phyloP scores from a whole-genome alignment of 2,797 vertebrate species.

The Discoglossus pictus region DNA sequence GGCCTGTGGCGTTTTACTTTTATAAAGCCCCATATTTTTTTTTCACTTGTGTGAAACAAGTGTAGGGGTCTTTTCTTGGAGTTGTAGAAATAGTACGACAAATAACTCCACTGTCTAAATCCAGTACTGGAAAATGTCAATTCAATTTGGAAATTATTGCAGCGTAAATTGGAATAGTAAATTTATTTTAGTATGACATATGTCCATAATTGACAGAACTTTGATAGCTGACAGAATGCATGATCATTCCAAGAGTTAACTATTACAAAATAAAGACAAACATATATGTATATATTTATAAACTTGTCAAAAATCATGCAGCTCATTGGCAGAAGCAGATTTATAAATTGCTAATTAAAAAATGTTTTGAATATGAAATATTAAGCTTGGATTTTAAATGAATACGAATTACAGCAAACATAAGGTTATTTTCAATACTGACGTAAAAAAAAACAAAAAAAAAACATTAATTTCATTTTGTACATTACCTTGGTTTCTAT shows the following conservation, averaged over 20 bases:
- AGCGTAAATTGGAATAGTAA: not conserved
- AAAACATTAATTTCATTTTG: not conserved
- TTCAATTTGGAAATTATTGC: not conserved
- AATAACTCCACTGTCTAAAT: no score
- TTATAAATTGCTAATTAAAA: slow-evolving; percentile 4
- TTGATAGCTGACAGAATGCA: not conserved
- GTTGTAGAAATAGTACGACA: no score
- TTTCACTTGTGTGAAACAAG: no score
- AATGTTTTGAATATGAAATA: slow-evolving; percentile 22
- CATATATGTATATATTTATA: slow-evolving; percentile 18
- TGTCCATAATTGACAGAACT: slow-evolving; percentile 22
- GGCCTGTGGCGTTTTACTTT: no score
- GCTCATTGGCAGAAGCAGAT: slow-evolving; percentile 5
- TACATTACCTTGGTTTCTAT: slow-evolving; percentile 68
- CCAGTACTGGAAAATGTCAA: not conserved
- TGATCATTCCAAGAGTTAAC: slow-evolving; percentile 16
- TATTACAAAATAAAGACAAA: slow-evolving; percentile 25
- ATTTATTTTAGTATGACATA: slow-evolving; percentile 3
- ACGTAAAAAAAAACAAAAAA: slow-evolving; percentile 11
- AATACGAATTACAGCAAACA: slow-evolving; percentile 22
- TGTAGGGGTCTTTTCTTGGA: no score
- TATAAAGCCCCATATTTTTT: no score
- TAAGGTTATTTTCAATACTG: slow-evolving; percentile 13
- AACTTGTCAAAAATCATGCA: slow-evolving; percentile 23
- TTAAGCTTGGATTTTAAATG: slow-evolving; percentile 8